Conservation (phyloP, 2,888 invertebrate species). For the Eudemis profundana region DNA sequence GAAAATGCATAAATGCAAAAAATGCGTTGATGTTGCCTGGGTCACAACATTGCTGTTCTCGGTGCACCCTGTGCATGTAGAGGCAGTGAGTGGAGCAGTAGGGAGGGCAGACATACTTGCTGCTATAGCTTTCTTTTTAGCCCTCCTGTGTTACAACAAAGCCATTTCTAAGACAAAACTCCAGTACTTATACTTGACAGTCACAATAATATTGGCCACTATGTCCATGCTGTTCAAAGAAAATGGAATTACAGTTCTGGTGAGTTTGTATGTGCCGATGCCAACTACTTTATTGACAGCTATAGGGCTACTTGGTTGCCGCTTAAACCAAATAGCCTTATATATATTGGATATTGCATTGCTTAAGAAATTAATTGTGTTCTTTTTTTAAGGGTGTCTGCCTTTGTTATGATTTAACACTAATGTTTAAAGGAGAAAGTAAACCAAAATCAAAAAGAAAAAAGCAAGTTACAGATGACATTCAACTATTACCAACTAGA, state of each 20-base stretch:
- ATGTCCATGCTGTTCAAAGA: slow-evolving; percentile 96
- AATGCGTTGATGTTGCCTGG: slow-evolving; percentile 79
- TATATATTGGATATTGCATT: too few species aligned
- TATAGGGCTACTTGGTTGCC: too few species aligned
- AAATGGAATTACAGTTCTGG: slow-evolving; percentile 95
- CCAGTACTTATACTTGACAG: slow-evolving; percentile 55
- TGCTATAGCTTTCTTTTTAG: slow-evolving; percentile 90
- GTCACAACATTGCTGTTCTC: slow-evolving; percentile 92
- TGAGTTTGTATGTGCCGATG: slow-evolving; percentile 85
- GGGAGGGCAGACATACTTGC: slow-evolving; percentile 96
- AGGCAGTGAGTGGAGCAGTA: slow-evolving; percentile 96
- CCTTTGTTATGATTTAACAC: slow-evolving; percentile 88
- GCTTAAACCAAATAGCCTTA: too few species aligned
- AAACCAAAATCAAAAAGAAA: slow-evolving; percentile 26
- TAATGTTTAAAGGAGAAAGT: slow-evolving; percentile 54
- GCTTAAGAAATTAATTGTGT: too few species aligned
- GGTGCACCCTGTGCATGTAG: slow-evolving; percentile 96
- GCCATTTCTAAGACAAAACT: slow-evolving; percentile 51
- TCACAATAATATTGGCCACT: slow-evolving; percentile 77
- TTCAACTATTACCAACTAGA: slow-evolving; percentile 31
- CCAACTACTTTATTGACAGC: too few species aligned
- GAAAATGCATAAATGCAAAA: slow-evolving; percentile 40
- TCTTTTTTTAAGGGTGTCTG: slow-evolving; percentile 87
- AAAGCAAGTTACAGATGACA: slow-evolving; percentile 27
- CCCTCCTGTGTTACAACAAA: slow-evolving; percentile 88